Evolutionary conservation across 2,888 invertebrate species (phyloP).

Genomic region (Chalcosyrphus nemorum): DNA sequence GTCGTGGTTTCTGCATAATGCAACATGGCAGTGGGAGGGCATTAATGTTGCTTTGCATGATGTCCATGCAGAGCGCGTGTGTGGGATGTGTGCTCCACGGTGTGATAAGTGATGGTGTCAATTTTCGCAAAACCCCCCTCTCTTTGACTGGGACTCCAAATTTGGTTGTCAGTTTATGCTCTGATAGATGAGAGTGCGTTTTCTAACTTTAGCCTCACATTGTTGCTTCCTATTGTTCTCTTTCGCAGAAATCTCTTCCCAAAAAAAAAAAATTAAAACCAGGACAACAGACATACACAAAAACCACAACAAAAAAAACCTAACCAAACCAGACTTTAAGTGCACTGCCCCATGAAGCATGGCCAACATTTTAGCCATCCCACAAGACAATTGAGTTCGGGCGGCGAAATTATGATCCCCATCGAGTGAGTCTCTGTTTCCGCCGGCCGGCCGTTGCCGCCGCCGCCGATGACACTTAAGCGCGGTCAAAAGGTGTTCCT

Average conservation of each 20-base stretch:
- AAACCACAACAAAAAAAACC: slow-evolving; percentile 28
- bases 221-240: slow-evolving; percentile 56
- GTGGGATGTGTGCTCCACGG: slow-evolving; percentile 52
- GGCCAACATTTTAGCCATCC: slow-evolving; percentile 43
- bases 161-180: slow-evolving; percentile 62
- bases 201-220: slow-evolving; percentile 48
- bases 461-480: slow-evolving; percentile 66
- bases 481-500: slow-evolving; percentile 67
- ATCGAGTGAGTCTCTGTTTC: slow-evolving; percentile 32
- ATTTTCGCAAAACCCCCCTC: slow-evolving; percentile 47
- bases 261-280: not conserved
- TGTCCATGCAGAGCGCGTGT: slow-evolving; percentile 43
- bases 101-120: slow-evolving; percentile 72
- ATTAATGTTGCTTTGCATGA: slow-evolving; percentile 67
- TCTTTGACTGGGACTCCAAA: slow-evolving; percentile 36
- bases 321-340: slow-evolving; percentile 12
- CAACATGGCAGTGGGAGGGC: slow-evolving; percentile 66
- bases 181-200: slow-evolving; percentile 65
- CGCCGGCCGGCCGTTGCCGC: not conserved
- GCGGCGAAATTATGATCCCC: slow-evolving; percentile 67
- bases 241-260: slow-evolving; percentile 40
- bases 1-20: slow-evolving; percentile 55
- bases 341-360: slow-evolving; percentile 44
- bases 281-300: not conserved
- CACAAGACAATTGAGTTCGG: slow-evolving; percentile 60